Evolutionary conservation across 2,888 invertebrate species (phyloP), one percentile per base, ranked within the genome.

Genomic region (Drosophila aldrichi): DNA sequence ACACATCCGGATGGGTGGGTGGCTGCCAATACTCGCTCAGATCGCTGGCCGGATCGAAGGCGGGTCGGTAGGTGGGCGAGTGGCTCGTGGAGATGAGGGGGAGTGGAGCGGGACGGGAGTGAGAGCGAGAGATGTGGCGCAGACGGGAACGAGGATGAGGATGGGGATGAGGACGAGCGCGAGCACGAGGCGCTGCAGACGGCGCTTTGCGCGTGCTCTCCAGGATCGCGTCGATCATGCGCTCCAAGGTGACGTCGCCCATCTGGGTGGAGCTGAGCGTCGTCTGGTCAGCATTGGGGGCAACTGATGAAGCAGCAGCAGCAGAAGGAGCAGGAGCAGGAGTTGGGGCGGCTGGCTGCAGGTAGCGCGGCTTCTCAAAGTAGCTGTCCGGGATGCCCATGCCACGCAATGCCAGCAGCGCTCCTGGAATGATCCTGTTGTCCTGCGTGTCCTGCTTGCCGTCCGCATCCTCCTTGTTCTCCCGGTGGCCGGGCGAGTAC

Each of bases 141-240:
- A 44, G 20, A 25, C 72, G 63, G 18, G 51, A 18, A 29, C 40
- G 74, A 78, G 0, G 75, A 75, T n/a, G 32, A 16, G 41, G 54
- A 41, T 48, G 49, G 12, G 34, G 57, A 38, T 41, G 49, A 22
- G 43, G 20, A 8, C n/a, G 64, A 12, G 40, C 58, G 12, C 55
- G 64, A 8, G 43, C 61, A 25, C 55, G 57, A 10, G 36, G 58
- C 38, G 40, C 58, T 40, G 61, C 12, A 18, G 49, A n/a, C 10
- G 87, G 85, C 8, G 85, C 78, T 46, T 93, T 93, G n/a, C 90
- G 88, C 5, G 91, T 92, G 77, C 93, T 93, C 74, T 92, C 92
- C 20, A 93, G 74, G 56, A 93, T 93, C 36, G 93, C 93, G 68
- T 93, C 93, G 65, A 93, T 93, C 93, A 93, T 93, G 51, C 91